A percentile compares a stretch with the other conserved stretches of the same genome.
These are phyloP conservation scores for Caenorhabditis afra DNA, from an alignment of 2,888 invertebrate species.

Conservation along the genomic window DNA sequence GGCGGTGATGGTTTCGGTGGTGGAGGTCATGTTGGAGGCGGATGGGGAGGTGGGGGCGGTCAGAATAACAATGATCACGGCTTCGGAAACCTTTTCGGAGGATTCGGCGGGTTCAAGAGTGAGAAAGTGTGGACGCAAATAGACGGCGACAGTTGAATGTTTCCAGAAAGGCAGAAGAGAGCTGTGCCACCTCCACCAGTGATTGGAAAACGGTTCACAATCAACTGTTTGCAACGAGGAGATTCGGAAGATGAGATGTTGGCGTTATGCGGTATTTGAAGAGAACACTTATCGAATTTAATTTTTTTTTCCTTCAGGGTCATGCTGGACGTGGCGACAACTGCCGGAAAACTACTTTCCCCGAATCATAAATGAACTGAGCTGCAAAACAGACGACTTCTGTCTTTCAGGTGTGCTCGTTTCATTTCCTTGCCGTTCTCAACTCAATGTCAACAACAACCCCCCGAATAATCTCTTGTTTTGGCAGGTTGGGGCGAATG, in stretches of 20 bases:
- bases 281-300: not conserved
- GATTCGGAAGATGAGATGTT: constrained; percentile 71
- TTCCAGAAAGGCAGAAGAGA: constrained; percentile 47
- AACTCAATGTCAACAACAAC: not conserved
- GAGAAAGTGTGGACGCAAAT: not conserved
- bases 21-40: constrained; percentile 48
- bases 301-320: constrained; percentile 45
- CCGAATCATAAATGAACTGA: constrained; percentile 75
- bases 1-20: constrained; percentile 48
- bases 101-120: constrained; percentile 43
- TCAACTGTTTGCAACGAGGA: constrained; percentile 76
- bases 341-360: constrained; percentile 78
- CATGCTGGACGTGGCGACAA: constrained; percentile 78
- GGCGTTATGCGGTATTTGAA: constrained; percentile 47
- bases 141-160: constrained; percentile 2
- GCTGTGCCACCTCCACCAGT: constrained; percentile 34
- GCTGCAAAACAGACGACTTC: constrained; percentile 74
- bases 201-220: constrained; percentile 72
- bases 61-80: constrained; percentile 31
- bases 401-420: constrained; percentile 74
- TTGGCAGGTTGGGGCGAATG: constrained; percentile 78
- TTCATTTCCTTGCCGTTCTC: not conserved
- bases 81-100: constrained; percentile 6
- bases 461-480: not conserved
- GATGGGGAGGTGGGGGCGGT: constrained; percentile 53